These are phyloP conservation scores for Chionis minor DNA, from an alignment of 2,113 vertebrate genomes.

Conservation along the genomic window DNA sequence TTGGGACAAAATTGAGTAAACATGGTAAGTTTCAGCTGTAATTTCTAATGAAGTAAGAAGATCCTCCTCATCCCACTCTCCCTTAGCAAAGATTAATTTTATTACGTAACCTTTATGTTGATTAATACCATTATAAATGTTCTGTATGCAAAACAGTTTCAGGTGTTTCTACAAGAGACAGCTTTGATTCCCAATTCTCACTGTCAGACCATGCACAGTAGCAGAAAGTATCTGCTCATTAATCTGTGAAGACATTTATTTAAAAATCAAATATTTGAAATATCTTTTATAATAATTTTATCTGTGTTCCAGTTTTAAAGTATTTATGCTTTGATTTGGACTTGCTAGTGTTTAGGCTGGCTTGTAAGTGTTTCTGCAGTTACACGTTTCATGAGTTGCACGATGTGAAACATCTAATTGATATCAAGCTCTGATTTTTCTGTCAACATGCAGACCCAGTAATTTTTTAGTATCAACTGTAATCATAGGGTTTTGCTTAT, in stretches of 20 bases:
- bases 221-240: background rate
- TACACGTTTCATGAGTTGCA: background rate
- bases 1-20: constrained; percentile 90
- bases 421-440: background rate
- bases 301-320: background rate
- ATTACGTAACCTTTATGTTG: background rate
- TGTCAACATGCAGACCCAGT: background rate
- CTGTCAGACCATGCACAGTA: background rate
- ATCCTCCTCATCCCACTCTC: background rate
- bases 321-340: background rate
- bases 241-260: background rate
- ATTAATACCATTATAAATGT: background rate
- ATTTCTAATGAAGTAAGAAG: background rate
- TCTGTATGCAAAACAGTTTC: background rate
- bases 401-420: background rate
- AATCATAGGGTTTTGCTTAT: background rate
- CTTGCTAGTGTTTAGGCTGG: background rate
- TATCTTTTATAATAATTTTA: background rate
- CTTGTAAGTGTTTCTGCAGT: background rate
- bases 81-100: background rate
- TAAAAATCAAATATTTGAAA: background rate
- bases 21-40: constrained; percentile 77
- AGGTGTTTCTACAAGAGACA: background rate
- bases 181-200: background rate
- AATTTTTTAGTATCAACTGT: background rate